phyloP scores from a whole-genome alignment of 2,113 vertebrate species.

The Ciconia stormi region DNA sequence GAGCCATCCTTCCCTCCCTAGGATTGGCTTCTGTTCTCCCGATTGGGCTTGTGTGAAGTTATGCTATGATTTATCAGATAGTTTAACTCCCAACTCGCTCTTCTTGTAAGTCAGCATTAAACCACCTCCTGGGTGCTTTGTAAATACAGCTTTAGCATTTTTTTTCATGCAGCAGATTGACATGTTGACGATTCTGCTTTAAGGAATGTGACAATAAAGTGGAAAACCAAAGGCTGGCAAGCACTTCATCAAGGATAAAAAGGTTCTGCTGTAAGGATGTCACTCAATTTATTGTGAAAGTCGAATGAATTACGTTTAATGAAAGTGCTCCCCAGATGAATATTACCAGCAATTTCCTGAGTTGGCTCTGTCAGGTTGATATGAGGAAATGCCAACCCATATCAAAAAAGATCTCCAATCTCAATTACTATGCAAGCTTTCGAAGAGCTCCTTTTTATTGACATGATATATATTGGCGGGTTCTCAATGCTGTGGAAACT shows the following conservation, averaged over 20 bases:
- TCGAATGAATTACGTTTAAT: conserved; percentile 88
- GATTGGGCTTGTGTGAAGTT: conserved; percentile 20
- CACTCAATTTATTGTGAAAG: conserved; percentile 89
- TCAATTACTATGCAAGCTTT: conserved; percentile 76
- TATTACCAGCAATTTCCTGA: conserved; percentile 85
- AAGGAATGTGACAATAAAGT: conserved; percentile 82
- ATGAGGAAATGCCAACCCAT: conserved; percentile 79
- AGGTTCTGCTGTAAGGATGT: conserved; percentile 82
- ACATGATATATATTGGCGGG: conserved; percentile 54
- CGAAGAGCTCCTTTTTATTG: conserved; percentile 61
- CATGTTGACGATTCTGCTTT: conserved; percentile 80
- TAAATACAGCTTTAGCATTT: conserved; percentile 74
- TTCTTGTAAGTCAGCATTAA: conserved; percentile 71
- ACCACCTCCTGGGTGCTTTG: conserved; percentile 71
- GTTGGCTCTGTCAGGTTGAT: conserved; percentile 80
- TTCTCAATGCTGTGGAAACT: conserved; percentile 36
- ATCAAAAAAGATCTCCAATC: conserved; percentile 74
- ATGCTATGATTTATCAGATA: conserved; percentile 69
- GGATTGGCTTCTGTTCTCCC: neutral
- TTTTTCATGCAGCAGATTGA: conserved; percentile 75
- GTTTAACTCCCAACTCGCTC: conserved; percentile 53
- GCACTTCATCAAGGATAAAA: conserved; percentile 86
- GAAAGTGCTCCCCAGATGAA: conserved; percentile 87
- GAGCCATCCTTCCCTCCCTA: neutral
- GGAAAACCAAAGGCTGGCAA: conserved; percentile 78